These are phyloP conservation scores for Cichlasoma orientale DNA, from an alignment of 2,797 vertebrate species.

Conservation along the genomic window DNA sequence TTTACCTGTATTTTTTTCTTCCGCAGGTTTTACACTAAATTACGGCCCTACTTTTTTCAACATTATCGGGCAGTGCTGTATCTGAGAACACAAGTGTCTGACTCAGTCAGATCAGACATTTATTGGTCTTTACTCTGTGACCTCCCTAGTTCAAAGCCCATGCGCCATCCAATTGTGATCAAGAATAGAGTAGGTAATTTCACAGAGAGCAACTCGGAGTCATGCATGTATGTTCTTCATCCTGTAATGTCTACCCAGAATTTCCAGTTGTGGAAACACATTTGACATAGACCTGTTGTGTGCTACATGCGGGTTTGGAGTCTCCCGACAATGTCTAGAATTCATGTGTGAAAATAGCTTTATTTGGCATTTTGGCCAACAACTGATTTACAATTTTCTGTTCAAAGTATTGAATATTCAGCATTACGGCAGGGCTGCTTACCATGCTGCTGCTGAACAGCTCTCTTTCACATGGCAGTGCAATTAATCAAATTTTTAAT, in stretches of 20 bases:
- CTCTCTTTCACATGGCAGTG: not conserved
- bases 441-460: not conserved
- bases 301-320: too few species aligned
- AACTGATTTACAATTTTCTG: not conserved
- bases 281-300: not conserved
- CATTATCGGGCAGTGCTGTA: not conserved
- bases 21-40: not conserved
- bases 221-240: not conserved
- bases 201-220: not conserved
- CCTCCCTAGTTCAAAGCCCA: not conserved
- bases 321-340: not conserved
- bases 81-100: not conserved
- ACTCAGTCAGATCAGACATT: not conserved
- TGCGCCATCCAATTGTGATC: not conserved
- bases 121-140: not conserved
- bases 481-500: not conserved
- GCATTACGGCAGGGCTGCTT: not conserved
- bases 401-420: conserved; percentile 16
- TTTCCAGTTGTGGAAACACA: not conserved
- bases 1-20: not conserved
- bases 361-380: not conserved
- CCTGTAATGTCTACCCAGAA: not conserved
- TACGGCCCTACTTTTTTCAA: not conserved
- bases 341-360: not conserved
- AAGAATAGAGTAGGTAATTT: not conserved